Base-by-base conservation (phyloP, 2,888 invertebrate species). In the Drosophila glabriapex region DNA sequence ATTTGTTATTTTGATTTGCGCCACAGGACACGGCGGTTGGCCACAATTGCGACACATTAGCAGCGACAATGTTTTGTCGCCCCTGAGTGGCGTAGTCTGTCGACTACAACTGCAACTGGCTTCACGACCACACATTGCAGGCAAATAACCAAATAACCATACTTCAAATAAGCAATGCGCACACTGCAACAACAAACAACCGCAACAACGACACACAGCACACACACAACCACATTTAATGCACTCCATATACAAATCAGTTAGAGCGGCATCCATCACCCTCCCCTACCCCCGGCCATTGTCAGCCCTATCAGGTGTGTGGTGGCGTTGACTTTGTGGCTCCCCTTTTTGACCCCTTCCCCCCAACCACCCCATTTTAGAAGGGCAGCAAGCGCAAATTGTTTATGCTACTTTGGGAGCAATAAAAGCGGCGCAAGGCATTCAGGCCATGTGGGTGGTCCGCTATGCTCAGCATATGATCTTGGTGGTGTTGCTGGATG, bases 371-470 rank as follows among this genome's bases (percentile, higher is more conserved):
- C 28, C 60, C 49, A 54, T 41, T 54, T 29, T 41, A 55, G 22
- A 33, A 22, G n/a, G 58, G 68, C 72, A 71, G 75, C 83, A 78
- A 83, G 74, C 86, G 80, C 66, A 80, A 85, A 83, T 90, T 87
- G 87, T 87, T 87, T 87, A 87, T 78, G 88, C 91, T 88, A 88
- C 88, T 88, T 88, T 76, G 77, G 72, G 75, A 83, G 91, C 91
- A 85, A 91, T 88, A 91, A 88, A 88, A 90, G 87, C 78, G 63
- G 60, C 65, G 46, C 19, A 33, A 64, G 55, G 49, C 85, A 29
- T 39, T 46, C 46, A 25, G 46, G 16, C 46, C 72, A 66, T 79
- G 78, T 90, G 87, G 87, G 90, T 91, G 91, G 87, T 89, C 91
- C 90, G 61, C 37, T 52, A 19, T 9, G 25, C 46, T 39, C 52